Conservation (phyloP, 2,888 invertebrate genomes). For the Nebria salina region DNA sequence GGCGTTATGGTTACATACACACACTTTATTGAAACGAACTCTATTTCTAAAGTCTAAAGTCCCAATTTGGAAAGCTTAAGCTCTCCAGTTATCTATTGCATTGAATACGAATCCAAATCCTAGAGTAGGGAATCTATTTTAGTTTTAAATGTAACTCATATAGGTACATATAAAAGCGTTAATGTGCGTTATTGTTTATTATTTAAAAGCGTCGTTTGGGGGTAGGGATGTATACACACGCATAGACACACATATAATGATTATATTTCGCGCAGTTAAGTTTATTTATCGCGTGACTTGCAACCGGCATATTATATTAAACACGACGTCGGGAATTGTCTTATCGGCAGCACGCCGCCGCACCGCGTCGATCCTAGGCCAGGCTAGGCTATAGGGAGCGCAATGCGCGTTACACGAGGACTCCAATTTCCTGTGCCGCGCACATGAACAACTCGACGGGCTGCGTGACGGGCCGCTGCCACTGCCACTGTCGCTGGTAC, state of each 20-base stretch:
- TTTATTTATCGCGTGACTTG: not conserved
- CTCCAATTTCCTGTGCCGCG: constrained; percentile 64
- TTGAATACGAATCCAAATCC: no score
- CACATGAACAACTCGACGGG: constrained; percentile 61
- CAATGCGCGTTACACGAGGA: constrained; percentile 57
- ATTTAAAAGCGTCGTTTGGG: no score
- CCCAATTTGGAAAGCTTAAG: no score
- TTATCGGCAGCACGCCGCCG: constrained; percentile 58
- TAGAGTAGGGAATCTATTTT: no score
- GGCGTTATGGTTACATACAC: not conserved
- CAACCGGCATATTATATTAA: constrained; percentile 55
- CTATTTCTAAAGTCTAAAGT: no score
- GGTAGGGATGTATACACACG: no score
- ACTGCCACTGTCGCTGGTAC: constrained; percentile 47
- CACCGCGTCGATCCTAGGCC: constrained; percentile 20
- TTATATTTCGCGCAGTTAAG: not conserved
- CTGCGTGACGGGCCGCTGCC: constrained; percentile 59
- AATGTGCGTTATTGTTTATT: no score
- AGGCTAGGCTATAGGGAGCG: constrained; percentile 51
- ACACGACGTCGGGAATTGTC: constrained; percentile 65
- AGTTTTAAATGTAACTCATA: no score
- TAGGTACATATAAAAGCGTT: no score
- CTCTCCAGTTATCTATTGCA: no score
- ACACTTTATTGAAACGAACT: not conserved
- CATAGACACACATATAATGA: not conserved